A percentile compares a stretch with the other conserved stretches of the same genome.
Conservation (phyloP, 92 coral and sea anemone species). For the Phenganax stokvisi region DNA sequence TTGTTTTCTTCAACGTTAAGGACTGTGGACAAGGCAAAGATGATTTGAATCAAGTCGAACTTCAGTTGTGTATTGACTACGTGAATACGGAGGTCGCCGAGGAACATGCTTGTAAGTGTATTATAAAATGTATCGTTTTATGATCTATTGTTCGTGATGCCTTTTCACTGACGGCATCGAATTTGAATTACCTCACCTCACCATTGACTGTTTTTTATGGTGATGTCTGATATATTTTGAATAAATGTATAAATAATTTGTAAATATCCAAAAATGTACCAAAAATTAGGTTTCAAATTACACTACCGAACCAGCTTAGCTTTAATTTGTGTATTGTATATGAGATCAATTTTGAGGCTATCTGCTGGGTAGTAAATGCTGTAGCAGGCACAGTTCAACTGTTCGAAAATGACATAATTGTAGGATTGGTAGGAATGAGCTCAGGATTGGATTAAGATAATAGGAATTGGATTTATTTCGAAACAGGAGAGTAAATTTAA, state of each 20-base stretch:
- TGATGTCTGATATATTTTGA: not conserved
- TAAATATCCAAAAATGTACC: not conserved
- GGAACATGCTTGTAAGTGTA: slow-evolving; percentile 87
- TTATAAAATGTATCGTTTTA: not conserved
- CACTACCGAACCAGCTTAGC: not conserved
- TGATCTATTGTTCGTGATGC: not conserved
- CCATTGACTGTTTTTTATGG: no score
- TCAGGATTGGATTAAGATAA: no score
- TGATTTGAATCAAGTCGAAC: slow-evolving; percentile 84
- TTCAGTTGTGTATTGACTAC: slow-evolving; percentile 88
- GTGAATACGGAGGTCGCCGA: slow-evolving; percentile 88
- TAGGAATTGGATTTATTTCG: no score
- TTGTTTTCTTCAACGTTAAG: slow-evolving; percentile 30
- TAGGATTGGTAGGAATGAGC: no score
- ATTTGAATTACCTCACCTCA: no score
- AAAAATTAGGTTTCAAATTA: not conserved
- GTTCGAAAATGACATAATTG: no score
- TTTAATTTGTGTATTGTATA: slow-evolving; percentile 10
- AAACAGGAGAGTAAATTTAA: no score
- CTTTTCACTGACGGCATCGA: no score
- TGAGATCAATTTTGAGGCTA: no score
- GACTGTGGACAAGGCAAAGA: slow-evolving; percentile 93
- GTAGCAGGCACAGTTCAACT: no score
- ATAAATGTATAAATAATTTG: not conserved
- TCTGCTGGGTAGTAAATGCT: no score